These are phyloP conservation scores for Anagyrus pseudococci DNA, from an alignment of 2,888 invertebrate genomes.

Conservation along the genomic window DNA sequence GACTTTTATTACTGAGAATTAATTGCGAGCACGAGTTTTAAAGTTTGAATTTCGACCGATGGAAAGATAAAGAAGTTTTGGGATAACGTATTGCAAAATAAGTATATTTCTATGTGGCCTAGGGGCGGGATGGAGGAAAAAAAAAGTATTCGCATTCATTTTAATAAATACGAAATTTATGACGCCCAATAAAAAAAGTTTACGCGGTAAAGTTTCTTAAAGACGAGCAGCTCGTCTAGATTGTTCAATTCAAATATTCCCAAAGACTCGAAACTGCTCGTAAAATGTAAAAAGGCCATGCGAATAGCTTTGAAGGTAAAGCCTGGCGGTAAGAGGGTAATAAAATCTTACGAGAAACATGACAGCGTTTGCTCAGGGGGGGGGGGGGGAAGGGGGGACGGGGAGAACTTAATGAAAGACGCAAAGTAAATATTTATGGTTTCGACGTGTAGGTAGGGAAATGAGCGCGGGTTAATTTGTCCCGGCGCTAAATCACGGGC, in stretches of 20 bases:
- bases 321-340: conserved; percentile 37
- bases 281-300: conserved; percentile 15
- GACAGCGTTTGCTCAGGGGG: conserved; percentile 36
- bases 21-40: no score
- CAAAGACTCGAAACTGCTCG: neutral
- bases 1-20: no score
- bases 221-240: neutral
- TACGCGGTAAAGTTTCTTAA: neutral
- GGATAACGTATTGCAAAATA: no score
- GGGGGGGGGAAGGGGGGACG: no score
- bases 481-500: conserved; percentile 24
- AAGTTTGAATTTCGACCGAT: no score
- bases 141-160: neutral
- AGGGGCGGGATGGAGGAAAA: no score
- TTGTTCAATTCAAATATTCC: conserved; percentile 17
- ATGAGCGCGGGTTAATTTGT: conserved; percentile 26
- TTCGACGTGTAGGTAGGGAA: conserved; percentile 23
- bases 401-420: conserved; percentile 50
- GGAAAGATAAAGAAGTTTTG: no score
- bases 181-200: conserved; percentile 8
- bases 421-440: conserved; percentile 53
- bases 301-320: conserved; percentile 10
- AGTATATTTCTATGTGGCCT: no score
- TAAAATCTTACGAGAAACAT: conserved; percentile 49
- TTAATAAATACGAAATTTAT: conserved; percentile 26